A percentile compares a stretch with the other conserved stretches of the same genome.
These are phyloP conservation scores for Lerema accius DNA, from an alignment of 1,140 invertebrate species.

Conservation along the genomic window DNA sequence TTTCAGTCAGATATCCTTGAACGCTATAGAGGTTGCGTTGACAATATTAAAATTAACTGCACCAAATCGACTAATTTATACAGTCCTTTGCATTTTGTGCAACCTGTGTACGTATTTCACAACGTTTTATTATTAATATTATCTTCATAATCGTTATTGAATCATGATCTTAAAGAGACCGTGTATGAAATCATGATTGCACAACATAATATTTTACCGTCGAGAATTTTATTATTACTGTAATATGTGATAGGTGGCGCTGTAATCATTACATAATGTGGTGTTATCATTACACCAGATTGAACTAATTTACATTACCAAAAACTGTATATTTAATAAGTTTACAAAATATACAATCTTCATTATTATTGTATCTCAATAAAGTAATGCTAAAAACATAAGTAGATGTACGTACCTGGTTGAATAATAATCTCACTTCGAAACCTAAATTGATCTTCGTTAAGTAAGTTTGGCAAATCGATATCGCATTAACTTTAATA, in stretches of 20 bases:
- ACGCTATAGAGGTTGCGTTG: conserved; percentile 22
- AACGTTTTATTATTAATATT: neutral
- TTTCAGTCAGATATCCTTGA: conserved; percentile 24
- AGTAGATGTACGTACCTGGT: neutral
- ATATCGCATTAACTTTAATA: conserved; percentile 32
- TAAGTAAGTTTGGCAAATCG: conserved; percentile 9
- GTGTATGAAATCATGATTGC: too few relatives aligned
- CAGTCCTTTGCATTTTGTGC: conserved; percentile 7
- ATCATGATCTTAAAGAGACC: too few relatives aligned
- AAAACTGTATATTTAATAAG: too few relatives aligned
- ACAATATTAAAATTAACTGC: conserved; percentile 17
- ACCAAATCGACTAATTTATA: conserved; percentile 10
- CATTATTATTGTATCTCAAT: too few relatives aligned
- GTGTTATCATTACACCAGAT: too few relatives aligned
- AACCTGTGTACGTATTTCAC: neutral
- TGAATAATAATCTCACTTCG: neutral
- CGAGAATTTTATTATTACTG: too few relatives aligned
- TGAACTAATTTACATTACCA: too few relatives aligned
- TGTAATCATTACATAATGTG: too few relatives aligned
- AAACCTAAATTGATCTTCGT: conserved; percentile 8
- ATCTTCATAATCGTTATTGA: too few relatives aligned
- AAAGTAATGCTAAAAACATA: neutral
- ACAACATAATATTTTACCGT: too few relatives aligned
- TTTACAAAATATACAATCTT: too few relatives aligned
- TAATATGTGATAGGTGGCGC: too few relatives aligned